Base-by-base conservation (phyloP, 2,888 invertebrate genomes). In the Eupithecia vulgata region DNA sequence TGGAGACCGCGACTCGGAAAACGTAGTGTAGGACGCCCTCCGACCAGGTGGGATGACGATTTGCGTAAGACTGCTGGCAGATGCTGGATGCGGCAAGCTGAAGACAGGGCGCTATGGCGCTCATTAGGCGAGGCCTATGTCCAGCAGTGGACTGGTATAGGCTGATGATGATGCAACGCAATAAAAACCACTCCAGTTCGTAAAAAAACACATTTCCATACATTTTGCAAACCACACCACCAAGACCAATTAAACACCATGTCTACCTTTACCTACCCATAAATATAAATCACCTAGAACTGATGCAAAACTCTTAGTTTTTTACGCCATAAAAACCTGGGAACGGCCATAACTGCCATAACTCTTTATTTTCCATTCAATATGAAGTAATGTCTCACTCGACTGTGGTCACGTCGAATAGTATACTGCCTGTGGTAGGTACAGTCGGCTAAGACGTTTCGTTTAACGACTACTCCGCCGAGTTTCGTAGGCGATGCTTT, bases 281-380 rank as follows among this genome's bases (percentile, higher is more conserved):
- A 25, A 13, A 57, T 57, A 57, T 57, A 57, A 57, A 57, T 57
- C 57, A 57, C 57, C 57, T 57, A 57, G 57, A 25, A 57, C 57
- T 57, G 57, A 57, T 25, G 57, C 62, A 34, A n/a, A 62, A 34
- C 35, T 10, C 62, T 15, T 62, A 8, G 30, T 10, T 62, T 61
- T 34, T 62, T 62, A 34, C 62, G 35, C 62, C 57, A 57, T 57
- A 57, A 57, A 48, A 57, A 57, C 57, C 25, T 13, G 57, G 25
- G 25, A 25, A 25, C 57, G 12, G 25, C 57, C 25, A 25, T 57
- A 52, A 52, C 52, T 52, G 52, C 21, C 12, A 48, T 48, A 52
- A 25, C 57, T 57, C 25, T 52, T 52, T 57, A 57, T 57, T 57
- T 25, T 57, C 57, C 57, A 25, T 57, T 57, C 25, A 25, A 57